Percentiles rank a stretch among this genome's conserved stretches.
Evolutionary conservation across 2,113 vertebrate genomes (phyloP).

Genomic region (Australoheros scitulus): DNA sequence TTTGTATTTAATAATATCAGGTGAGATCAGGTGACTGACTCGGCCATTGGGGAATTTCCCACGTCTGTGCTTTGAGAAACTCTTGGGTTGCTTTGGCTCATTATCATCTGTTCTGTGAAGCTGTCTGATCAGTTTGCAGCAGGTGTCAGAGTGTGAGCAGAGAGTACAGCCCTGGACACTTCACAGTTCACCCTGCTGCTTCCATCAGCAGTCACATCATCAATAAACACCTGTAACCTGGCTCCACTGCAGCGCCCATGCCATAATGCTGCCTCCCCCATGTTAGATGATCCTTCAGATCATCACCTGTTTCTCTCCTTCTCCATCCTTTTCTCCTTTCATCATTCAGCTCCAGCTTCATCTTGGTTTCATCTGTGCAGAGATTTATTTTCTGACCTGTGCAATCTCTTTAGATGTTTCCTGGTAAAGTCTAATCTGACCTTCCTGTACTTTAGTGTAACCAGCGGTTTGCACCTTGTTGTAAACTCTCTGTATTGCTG

Average conservation of each 20-base stretch:
- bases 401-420: background rate
- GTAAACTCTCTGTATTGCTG: background rate
- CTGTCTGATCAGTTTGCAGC: too few species aligned
- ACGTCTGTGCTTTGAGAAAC: too few species aligned
- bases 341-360: background rate
- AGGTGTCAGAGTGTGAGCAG: too few species aligned
- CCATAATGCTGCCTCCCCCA: background rate
- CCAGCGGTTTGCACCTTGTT: background rate
- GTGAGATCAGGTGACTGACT: background rate
- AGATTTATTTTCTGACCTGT: background rate
- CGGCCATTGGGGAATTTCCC: too few species aligned
- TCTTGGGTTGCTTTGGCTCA: too few species aligned
- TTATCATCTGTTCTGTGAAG: too few species aligned
- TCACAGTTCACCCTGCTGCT: background rate
- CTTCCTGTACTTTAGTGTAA: accelerated
- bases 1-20: background rate
- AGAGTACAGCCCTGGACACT: too few species aligned
- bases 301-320: too few species aligned
- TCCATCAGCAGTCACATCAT: background rate
- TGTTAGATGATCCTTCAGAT: too few species aligned
- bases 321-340: background rate
- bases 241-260: background rate
- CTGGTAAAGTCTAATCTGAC: background rate
- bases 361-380: background rate
- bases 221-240: background rate